A percentile compares a stretch with the other conserved stretches of the same genome.
phyloP scores from a whole-genome alignment of 2,888 invertebrate genomes.

The Lymantria monacha region DNA sequence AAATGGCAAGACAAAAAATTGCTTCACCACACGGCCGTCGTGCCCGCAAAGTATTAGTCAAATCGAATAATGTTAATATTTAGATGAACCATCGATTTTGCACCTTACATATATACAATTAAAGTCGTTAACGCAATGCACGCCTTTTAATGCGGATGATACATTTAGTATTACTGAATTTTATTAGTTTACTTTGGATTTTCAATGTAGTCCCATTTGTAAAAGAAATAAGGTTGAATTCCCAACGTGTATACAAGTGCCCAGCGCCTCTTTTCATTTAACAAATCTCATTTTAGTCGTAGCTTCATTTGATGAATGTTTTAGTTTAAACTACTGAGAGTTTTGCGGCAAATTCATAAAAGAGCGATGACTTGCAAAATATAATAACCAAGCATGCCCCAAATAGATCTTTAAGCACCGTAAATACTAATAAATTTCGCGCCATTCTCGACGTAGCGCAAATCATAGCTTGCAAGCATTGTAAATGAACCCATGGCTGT shows the following conservation, averaged over 20 bases:
- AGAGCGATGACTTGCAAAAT: conserved; percentile 42
- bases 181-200: conserved; percentile 36
- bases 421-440: too few relatives aligned
- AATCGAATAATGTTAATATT: conserved; percentile 72
- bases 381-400: conserved; percentile 30
- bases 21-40: conserved; percentile 38
- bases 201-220: conserved; percentile 51
- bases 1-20: conserved; percentile 54
- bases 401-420: conserved; percentile 29
- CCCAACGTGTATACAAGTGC: conserved; percentile 27
- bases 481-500: too few relatives aligned
- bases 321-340: conserved; percentile 49
- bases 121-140: conserved; percentile 65
- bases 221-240: conserved; percentile 46
- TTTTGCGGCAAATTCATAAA: conserved; percentile 58
- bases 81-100: conserved; percentile 63
- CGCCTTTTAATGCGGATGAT: conserved; percentile 57
- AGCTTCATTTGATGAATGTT: conserved; percentile 70
- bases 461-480: too few relatives aligned
- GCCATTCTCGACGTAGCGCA: too few relatives aligned
- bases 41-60: conserved; percentile 58
- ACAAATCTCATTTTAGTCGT: conserved; percentile 66
- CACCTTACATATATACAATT: conserved; percentile 63
- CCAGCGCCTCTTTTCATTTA: conserved; percentile 58
- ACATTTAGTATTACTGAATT: conserved; percentile 55